Base-by-base conservation (phyloP, 2,888 invertebrate genomes). In the Keiferia lycopersicella region DNA sequence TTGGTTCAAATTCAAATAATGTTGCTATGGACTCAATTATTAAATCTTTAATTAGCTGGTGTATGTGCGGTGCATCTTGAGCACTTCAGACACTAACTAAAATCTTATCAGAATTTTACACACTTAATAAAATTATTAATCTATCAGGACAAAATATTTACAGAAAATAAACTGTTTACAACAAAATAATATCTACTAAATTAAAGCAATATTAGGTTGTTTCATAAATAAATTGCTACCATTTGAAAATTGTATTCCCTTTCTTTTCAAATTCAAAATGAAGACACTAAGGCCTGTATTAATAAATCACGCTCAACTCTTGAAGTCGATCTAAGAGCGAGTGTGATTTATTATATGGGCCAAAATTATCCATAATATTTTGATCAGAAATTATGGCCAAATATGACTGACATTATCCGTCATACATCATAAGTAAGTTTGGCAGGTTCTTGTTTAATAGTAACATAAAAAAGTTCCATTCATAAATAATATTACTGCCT, bases 401-500 rank as follows among this genome's bases (percentile, higher is more conserved):
- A 16, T 34, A 16, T 16, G 16, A 34, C 51, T 53, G 30, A 16
- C 6, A 34, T 30, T 16, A 26, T 56, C 16, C n/a, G n/a, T 10
- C 8, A 16, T 16, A 34, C 11, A 53, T 26, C 11, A 53, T 26
- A 26, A 4, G 6, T 26, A 7, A 34, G 20, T 22, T 26, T 50
- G 51, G 22, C 51, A 34, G 26, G 7, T 34, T 34, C n/a, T 12
- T 34, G 30, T 34, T 56, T n/a, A 56, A 56, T 34, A 26, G 26
- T n/a, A 6, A 56, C 11, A 34, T 16, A 53, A 18, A 4, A n/a
- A n/a, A 30, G 34, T 56, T 26, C 26, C 2, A 26, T 56, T n/a
- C n/a, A 34, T 56, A 34, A 56, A 34, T 34, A 56, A 16, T 39
- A 39, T 39, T 39, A 39, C 60, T 45, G 34, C 65, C 64, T 58